A percentile compares a stretch with the other conserved stretches of the same genome.
Evolutionary conservation across 2,888 invertebrate genomes (phyloP).

Genomic region (Parelbella ahira): DNA sequence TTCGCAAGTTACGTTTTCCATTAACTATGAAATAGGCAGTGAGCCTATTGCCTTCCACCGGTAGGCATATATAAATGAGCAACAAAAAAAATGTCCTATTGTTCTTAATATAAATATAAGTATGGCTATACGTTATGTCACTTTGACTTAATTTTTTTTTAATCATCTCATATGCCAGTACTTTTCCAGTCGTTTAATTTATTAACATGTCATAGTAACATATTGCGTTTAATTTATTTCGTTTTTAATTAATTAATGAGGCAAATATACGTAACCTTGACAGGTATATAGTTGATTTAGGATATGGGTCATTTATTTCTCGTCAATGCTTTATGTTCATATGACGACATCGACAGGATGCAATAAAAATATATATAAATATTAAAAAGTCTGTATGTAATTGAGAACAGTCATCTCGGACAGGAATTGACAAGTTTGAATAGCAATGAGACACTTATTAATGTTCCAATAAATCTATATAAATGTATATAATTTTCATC

Average conservation of each 20-base stretch:
- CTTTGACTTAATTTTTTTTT: too few species aligned
- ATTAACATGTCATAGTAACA: not conserved
- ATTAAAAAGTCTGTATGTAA: constrained; percentile 7
- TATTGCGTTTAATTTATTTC: constrained; percentile 9
- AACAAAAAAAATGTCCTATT: too few species aligned
- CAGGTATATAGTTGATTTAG: constrained; percentile 9
- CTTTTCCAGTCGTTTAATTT: too few species aligned
- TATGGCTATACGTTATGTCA: too few species aligned
- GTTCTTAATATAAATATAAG: too few species aligned
- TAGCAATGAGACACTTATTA: constrained; percentile 1
- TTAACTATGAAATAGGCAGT: too few species aligned
- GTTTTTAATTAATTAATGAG: constrained; percentile 1
- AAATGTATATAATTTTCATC: too few species aligned
- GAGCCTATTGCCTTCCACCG: too few species aligned
- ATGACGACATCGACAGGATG: constrained; percentile 19
- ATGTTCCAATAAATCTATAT: too few species aligned
- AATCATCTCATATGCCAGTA: too few species aligned
- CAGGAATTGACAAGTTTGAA: constrained; percentile 10
- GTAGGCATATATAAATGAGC: too few species aligned
- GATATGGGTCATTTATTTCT: constrained; percentile 21
- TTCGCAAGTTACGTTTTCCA: too few species aligned
- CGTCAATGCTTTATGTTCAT: constrained; percentile 12
- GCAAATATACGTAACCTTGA: constrained; percentile 15
- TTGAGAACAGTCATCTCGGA: constrained; percentile 9
- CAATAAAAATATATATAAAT: constrained; percentile 11